A percentile compares a stretch with the other conserved stretches of the same genome.
phyloP scores from a whole-genome alignment of 2,113 vertebrate genomes.

The Dipodomys ordii region DNA sequence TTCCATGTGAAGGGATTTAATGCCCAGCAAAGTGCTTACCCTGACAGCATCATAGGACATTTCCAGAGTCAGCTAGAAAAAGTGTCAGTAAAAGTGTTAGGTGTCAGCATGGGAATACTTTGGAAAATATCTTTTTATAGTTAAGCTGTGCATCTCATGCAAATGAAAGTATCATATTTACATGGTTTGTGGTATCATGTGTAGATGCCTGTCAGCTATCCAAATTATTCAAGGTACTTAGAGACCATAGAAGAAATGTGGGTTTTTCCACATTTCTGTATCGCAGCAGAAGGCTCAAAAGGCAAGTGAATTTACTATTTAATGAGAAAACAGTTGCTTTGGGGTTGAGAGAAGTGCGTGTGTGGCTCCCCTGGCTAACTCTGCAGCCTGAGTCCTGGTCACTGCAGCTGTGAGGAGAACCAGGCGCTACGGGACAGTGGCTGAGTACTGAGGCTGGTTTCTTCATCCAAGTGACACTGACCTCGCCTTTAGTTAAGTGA shows the following conservation, averaged over 20 bases:
- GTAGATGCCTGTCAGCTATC: neutral
- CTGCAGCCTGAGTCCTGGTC: neutral
- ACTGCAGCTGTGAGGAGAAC: neutral
- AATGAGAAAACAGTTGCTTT: neutral
- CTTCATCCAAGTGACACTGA: neutral
- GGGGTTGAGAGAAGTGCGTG: neutral
- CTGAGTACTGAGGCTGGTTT: neutral
- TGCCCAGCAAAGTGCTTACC: neutral
- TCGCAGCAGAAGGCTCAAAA: neutral
- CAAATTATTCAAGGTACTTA: neutral
- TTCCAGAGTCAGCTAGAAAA: conserved; percentile 1
- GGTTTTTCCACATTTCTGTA: neutral
- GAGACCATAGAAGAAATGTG: neutral
- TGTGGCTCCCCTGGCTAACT: neutral
- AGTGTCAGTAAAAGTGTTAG: neutral
- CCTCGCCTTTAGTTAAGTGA: neutral
- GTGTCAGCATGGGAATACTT: neutral
- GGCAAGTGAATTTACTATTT: conserved; percentile 16
- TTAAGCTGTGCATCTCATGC: neutral
- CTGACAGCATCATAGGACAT: neutral
- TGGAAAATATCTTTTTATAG: neutral
- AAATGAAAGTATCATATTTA: neutral
- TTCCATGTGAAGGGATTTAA: neutral
- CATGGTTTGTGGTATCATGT: neutral
- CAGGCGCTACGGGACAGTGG: neutral